A percentile compares a stretch with the other conserved stretches of the same genome.
phyloP scores from a whole-genome alignment of 1,140 invertebrate species.

The Brachionus asplanchnoidis region DNA sequence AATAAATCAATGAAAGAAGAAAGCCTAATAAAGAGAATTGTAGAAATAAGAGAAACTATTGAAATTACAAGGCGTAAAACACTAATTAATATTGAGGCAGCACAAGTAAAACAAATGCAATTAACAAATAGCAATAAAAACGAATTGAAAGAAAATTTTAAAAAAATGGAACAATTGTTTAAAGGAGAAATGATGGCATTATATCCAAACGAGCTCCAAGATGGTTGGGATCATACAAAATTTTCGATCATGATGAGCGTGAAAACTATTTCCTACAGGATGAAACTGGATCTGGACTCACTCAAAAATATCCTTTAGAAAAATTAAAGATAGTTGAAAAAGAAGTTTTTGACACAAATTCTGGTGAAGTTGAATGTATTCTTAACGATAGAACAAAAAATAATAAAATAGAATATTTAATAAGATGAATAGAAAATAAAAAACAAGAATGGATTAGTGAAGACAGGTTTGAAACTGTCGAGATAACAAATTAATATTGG shows the following conservation, averaged over 20 bases:
- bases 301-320: too few species aligned
- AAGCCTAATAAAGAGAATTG: not conserved
- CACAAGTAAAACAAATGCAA: not conserved
- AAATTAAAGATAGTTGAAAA: too few species aligned
- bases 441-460: slow-evolving; percentile 11
- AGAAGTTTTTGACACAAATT: not conserved
- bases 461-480: not conserved
- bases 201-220: slow-evolving; percentile 9
- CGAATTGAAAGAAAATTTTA: not conserved
- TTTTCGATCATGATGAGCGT: too few species aligned
- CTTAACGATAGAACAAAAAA: not conserved
- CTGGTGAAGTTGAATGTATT: not conserved
- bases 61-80: not conserved
- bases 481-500: too few species aligned
- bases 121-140: not conserved
- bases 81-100: not conserved
- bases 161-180: not conserved
- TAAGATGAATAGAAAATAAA: slow-evolving; percentile 8
- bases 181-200: not conserved
- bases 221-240: not conserved
- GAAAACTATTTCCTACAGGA: too few species aligned
- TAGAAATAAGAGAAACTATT: slow-evolving; percentile 3
- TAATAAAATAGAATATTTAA: slow-evolving; percentile 33
- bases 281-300: too few species aligned
- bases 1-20: not conserved